Evolutionary conservation across 2,888 invertebrate species (phyloP), one percentile per base, ranked within the genome.

Genomic region (Amblyjoppa proteus): DNA sequence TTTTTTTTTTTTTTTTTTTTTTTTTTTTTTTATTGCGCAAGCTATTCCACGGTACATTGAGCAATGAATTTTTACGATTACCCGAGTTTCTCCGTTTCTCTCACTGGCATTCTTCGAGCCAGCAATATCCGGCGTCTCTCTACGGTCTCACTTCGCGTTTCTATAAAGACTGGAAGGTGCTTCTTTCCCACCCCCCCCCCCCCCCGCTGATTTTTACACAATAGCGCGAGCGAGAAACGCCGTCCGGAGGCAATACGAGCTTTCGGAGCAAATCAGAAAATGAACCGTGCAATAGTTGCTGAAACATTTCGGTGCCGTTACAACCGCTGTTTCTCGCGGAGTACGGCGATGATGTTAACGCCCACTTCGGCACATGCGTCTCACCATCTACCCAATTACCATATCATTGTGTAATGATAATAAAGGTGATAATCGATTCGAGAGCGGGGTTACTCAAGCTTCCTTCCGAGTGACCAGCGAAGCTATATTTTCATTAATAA

Each of bases 51-150:
- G 61, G 73, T 69, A 84, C 81, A 84, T 81, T 64, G 70, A 64
- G 53, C 81, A 77, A 78, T 81, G 16, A 61, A 11, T 84, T 78
- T 73, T 77, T 78, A 81, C 77, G 77, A 78, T 68, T 41, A 34
- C 31, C 41, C 45, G 64, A 66, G 56, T n/a, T 25, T 45, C 53
- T n/a, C 41, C 7, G 53, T 31, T 41, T 49, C 70, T 51, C 41
- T 56, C 61, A 20, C 20, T 16, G 53, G 34, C 64, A 34, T n/a
- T 68, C 71, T 66, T 70, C 45, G 56, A 34, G 28, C 28, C 20
- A 9, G 25, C 25, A 68, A 20, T 58, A 28, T 45, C 16, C 7
- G 25, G n/a, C 56, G 76, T 41, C 45, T 31, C 68, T 25, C 5
- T 16, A 25, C 38, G 41, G 76, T 58, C 45, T 31, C 68, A n/a